Evolutionary conservation across 1,140 invertebrate genomes (phyloP).

Genomic region (Meloidogyne chitwoodi): DNA sequence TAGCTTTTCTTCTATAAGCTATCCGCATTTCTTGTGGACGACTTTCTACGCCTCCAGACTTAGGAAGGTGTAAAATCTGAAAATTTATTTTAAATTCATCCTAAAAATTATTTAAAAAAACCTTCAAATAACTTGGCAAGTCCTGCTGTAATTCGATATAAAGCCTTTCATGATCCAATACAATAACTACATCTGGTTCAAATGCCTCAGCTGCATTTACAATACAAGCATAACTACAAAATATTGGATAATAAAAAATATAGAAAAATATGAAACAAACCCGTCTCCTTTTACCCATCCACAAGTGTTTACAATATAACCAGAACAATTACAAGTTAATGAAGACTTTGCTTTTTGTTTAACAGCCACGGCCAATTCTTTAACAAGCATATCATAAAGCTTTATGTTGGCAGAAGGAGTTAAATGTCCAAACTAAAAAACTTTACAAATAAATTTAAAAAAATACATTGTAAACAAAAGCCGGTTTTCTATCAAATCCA

Average conservation of each 20-base stretch:
- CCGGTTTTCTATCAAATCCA: conserved; percentile 43
- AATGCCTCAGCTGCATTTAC: conserved; percentile 82
- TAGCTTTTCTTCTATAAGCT: conserved; percentile 18
- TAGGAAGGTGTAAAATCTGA: conserved; percentile 41
- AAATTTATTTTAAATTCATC: background rate
- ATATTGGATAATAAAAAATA: background rate
- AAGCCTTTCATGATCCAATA: conserved; percentile 76
- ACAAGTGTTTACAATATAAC: conserved; percentile 95
- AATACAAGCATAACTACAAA: conserved; percentile 62
- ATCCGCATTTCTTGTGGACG: conserved; percentile 26
- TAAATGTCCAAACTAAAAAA: conserved; percentile 88
- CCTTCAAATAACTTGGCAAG: conserved; percentile 35
- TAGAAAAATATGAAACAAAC: conserved; percentile 65
- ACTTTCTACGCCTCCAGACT: conserved; percentile 46
- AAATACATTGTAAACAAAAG: conserved; percentile 46
- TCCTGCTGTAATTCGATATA: conserved; percentile 34
- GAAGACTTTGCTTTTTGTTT: conserved; percentile 70
- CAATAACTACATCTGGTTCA: conserved; percentile 86
- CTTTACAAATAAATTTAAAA: conserved; percentile 70
- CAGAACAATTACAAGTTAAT: conserved; percentile 67
- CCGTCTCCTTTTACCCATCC: conserved; percentile 90
- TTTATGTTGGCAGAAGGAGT: conserved; percentile 73
- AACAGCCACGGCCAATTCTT: conserved; percentile 78
- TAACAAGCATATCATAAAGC: conserved; percentile 80
- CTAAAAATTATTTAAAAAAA: conserved; percentile 7